These are phyloP conservation scores for Melanotaenia pygmaea DNA, from an alignment of 2,797 vertebrate genomes.

Conservation along the genomic window DNA sequence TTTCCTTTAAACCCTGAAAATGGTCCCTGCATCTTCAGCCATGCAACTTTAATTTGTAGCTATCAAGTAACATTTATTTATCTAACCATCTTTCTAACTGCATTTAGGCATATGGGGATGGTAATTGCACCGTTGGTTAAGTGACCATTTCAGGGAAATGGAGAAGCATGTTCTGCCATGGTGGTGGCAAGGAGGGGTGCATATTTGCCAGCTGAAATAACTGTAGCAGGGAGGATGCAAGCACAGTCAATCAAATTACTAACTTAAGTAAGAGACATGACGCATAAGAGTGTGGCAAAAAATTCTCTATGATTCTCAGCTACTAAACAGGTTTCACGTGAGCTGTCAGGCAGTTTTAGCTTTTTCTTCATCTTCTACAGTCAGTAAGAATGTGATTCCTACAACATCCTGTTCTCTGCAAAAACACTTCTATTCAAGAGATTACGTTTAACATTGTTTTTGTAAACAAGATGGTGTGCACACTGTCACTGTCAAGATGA, in stretches of 20 bases:
- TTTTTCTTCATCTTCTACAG: too few relatives aligned
- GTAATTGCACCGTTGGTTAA: conserved; percentile 67
- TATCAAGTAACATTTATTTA: conserved; percentile 70
- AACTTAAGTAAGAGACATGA: not conserved
- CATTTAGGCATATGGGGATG: conserved; percentile 57
- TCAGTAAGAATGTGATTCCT: too few relatives aligned
- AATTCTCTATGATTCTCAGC: too few relatives aligned
- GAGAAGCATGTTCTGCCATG: conserved; percentile 44
- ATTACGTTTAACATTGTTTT: too few relatives aligned
- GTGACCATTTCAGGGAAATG: conserved; percentile 58
- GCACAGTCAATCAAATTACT: not conserved
- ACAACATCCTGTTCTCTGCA: too few relatives aligned
- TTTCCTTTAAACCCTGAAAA: conserved; percentile 36
- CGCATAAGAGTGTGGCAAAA: not conserved
- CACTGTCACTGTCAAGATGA: too few relatives aligned
- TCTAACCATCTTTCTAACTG: conserved; percentile 56
- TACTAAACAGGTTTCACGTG: too few relatives aligned
- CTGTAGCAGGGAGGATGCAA: conserved; percentile 1
- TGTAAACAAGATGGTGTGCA: too few relatives aligned
- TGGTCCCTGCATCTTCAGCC: conserved; percentile 46
- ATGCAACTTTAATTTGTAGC: conserved; percentile 61
- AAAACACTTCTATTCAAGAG: too few relatives aligned
- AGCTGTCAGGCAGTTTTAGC: too few relatives aligned
- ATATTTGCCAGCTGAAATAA: conserved; percentile 67
- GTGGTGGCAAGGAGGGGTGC: conserved; percentile 59